Base-by-base conservation (phyloP, 2,888 invertebrate species). In the Parthenolecanium corni region DNA sequence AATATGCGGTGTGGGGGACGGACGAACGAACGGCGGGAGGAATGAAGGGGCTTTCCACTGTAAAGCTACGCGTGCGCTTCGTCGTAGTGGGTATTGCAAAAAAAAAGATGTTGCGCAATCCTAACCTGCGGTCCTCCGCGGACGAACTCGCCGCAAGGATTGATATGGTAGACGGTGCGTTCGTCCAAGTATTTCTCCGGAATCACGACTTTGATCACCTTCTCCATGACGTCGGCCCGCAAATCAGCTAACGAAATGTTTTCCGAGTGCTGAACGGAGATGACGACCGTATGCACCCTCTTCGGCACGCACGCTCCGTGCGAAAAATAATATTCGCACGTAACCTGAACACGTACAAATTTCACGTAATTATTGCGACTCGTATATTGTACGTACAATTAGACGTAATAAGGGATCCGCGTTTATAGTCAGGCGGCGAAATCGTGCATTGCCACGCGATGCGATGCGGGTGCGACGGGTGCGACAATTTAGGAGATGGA, bases 121-220 rank as follows among this genome's bases (percentile, higher is more conserved):
- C n/a, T n/a, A n/a, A 89, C 89, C 87, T 92, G 91, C 69, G 97
- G 97, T 66, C 97, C 97, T 67, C 97, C 97, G 72, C 96, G 90
- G 68, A 92, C 87, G 73, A 97, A 97, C 47, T 87, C 78, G 57
- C 97, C 97, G 70, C 95, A 95, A 14, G 97, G 97, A 76, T 97
- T 96, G 70, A 97, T 89, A 76, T 97, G 96, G 69, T 90, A 86
- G 67, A 93, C 82, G n/a, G 96, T 97, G 71, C 83, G 82, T 14
- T 86, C 86, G 75, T 95, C 94, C 57, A 95, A 78, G 74, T 95
- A 95, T 74, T 89, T 85, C 62, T 81, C 78, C 57, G 97, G 97
- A 73, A 98, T 95, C 56, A 97, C 95, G 71, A 82, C 81, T 73
- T 86, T 86, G 69, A 97, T 84, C 49, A 97, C 93, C 76, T 93